Evolutionary conservation across 64 coral and sea anemone species (phyloP), one percentile per base, ranked within the genome.

Genomic region (Stichodactyla mertensii): DNA sequence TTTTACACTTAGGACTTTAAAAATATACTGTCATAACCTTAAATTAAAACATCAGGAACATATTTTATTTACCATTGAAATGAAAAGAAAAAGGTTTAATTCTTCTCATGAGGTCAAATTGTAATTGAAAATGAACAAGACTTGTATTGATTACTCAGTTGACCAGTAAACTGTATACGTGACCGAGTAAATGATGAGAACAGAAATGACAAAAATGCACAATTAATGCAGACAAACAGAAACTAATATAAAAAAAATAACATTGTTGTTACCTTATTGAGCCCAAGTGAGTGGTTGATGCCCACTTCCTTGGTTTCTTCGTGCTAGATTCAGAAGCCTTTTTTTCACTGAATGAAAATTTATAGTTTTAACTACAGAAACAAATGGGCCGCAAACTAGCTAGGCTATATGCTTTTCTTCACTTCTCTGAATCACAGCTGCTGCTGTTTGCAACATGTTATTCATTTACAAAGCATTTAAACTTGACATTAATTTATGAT

Each of bases 311-410:
- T 81, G 77, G 18, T 22, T 81, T 81, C 28, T 81, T 81, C 4
- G 28, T 51, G 54, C 45, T 52, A 81, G 78, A 45, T 24, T 81
- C 12, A 81, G 54, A 55, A 20, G 18, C 54, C 78, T 81, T 81
- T 81, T 81, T 81, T 15, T 81, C 78, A 81, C 78, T 81, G 54
- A 51, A 81, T 81, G 16, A 51, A 81, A 55, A 57, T 82, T 82
- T 55, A 54, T 82, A 57, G 9, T 55, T 53, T 31, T 74, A 24
- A 27, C 6, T 10, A 74, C 12, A 6, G 36, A 74, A 74, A 28
- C 14, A 66, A 18, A 16, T 66, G 10, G 62, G 18, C 19, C 6
- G 7, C n/a, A 74, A 28, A 74, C 16, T 3, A 13, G 4, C 69
- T 74, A 13, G 1, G 27, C 12, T 74, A 12, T 28, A 0, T 28